Evolutionary conservation across 2,797 vertebrate genomes (phyloP), one percentile per base, ranked within the genome.

Genomic region (Rousettus madagascariensis): DNA sequence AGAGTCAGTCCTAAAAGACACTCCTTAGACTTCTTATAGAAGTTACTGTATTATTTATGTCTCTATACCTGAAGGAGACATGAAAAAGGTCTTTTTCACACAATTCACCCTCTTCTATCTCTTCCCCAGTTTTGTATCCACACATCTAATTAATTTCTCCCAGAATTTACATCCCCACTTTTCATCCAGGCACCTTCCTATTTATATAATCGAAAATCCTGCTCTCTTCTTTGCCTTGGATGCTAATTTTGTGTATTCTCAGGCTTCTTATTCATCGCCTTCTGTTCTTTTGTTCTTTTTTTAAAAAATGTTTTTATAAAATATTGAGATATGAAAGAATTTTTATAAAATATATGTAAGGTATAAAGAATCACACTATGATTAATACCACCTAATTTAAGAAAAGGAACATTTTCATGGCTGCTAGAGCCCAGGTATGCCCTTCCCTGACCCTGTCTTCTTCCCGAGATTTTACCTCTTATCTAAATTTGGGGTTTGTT

Each of bases 281-380:
- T 95, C 94, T 91, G 86, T 93, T 86, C 65, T 89, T 95, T 85
- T 90, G 59, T 72, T 82, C 71, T 38, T 80, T 91, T 92, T 92
- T 49, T 28, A 55, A 75, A 41, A 57, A 86, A 57, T 68, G 30
- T 90, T 82, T 93, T 85, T 85, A 82, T 82, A 87, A 72, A 89
- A 63, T 77, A 91, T 79, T 74, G 43, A 63, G 75, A 63, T 53
- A 53, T 55, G 86, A 93, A 88, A 68, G 5, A 66, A 75, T 86
- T 95, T 95, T 88, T 68, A 53, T 74, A 61, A 87, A 74, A 79
- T 78, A 83, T 36, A 55, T 86, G 53, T 69, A 59, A 77, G 33
- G 22, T 86, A 71, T 51, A 71, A 84, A 82, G 63, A 83, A 90
- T 84, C 82, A 75, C 46, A 91, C 59, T 87, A 59, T 33, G 86